A percentile compares a stretch with the other conserved stretches of the same genome.
phyloP scores from a whole-genome alignment of 37 sponge, comb jelly and placozoan species.

The Oopsacas minuta region DNA sequence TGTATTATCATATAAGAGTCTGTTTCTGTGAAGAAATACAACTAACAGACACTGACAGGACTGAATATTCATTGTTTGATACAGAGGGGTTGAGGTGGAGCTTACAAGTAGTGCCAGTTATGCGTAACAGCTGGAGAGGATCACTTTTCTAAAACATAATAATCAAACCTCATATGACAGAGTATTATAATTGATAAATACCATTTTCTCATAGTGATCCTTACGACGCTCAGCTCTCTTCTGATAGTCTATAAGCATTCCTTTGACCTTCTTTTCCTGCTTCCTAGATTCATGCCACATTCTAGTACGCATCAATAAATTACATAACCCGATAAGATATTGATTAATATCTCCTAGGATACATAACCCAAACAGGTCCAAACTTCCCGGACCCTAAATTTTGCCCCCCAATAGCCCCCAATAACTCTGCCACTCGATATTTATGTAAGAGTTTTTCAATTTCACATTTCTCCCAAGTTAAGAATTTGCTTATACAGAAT shows the following conservation, averaged over 20 bases:
- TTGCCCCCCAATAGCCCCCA: no score
- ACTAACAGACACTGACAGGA: not conserved
- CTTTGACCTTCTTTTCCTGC: constrained; percentile 75
- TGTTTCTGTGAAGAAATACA: no score
- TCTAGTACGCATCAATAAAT: not conserved
- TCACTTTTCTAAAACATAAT: constrained; percentile 36
- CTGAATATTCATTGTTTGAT: not conserved
- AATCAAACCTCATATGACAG: not conserved
- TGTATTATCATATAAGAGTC: no score
- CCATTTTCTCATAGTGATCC: constrained; percentile 70
- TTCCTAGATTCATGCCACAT: constrained; percentile 98
- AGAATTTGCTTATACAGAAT: not conserved
- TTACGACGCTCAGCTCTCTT: constrained; percentile 74
- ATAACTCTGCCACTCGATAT: no score
- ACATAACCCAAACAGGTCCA: not conserved
- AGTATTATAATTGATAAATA: no score
- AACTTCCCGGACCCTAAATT: no score
- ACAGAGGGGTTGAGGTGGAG: constrained; percentile 51
- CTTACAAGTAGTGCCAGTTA: constrained; percentile 38
- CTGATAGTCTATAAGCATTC: constrained; percentile 77
- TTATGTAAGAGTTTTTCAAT: not conserved
- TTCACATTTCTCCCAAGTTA: not conserved
- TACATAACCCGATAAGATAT: not conserved
- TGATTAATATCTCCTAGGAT: not conserved
- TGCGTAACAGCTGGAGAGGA: constrained; percentile 48